These are phyloP conservation scores for Nothura maculosa DNA, from an alignment of 2,797 vertebrate species.

Conservation along the genomic window DNA sequence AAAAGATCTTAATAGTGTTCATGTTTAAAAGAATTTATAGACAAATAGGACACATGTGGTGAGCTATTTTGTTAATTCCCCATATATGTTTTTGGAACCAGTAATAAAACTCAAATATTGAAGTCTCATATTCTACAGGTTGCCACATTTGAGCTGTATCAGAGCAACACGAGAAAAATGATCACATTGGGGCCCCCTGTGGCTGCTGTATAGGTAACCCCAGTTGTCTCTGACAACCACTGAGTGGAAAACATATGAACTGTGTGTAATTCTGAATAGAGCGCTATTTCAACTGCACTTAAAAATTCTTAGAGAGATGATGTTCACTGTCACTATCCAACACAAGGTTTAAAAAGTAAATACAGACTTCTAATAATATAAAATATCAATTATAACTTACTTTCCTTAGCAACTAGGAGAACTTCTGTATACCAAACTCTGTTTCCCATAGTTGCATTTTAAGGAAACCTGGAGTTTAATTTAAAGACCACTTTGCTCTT, in stretches of 20 bases:
- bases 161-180: not conserved
- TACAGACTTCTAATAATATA: not conserved
- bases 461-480: not conserved
- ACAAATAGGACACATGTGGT: not conserved
- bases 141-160: not conserved
- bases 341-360: not conserved
- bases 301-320: not conserved
- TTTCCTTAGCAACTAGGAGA: not conserved
- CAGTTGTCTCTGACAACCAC: not conserved
- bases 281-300: not conserved
- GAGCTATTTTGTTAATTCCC: not conserved
- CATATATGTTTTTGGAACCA: not conserved
- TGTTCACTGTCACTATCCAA: not conserved
- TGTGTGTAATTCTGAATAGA: not conserved
- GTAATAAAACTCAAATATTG: not conserved
- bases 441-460: not conserved
- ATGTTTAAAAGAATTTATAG: not conserved
- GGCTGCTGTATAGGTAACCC: not conserved
- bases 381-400: not conserved
- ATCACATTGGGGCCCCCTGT: not conserved
- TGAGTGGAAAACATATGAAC: not conserved
- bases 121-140: conserved; percentile 1
- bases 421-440: not conserved
- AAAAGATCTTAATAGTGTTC: not conserved
- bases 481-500: not conserved